Base-by-base conservation (phyloP, 2,888 invertebrate species). In the Gibbula magus region DNA sequence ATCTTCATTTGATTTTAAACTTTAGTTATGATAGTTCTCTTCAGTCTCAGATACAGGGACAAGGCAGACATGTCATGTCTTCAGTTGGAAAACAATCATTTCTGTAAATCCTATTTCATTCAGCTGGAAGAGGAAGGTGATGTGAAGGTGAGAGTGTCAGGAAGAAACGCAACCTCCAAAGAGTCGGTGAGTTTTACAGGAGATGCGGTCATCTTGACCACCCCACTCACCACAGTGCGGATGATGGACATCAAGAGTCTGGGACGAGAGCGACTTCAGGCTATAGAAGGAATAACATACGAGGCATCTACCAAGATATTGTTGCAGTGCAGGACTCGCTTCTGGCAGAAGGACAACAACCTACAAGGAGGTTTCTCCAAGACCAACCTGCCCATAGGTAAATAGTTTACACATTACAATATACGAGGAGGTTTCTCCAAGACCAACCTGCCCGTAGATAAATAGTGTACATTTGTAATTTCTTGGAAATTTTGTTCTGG, bases 141-240 rank as follows among this genome's bases (percentile, higher is more conserved):
- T 18, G 35, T 2, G 35, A 70, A 39, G 5, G 81, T 80, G 20
- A 77, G 20, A 13, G 83, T 83, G 0, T 61, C 18, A 0, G 82
- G 80, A 8, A 20, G 52, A 4, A 83, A 84, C 52, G 61, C 7
- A 1, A 45, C 52, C 16, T 81, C 81, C 16, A 78, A 81, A 4
- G 45, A 82, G 18, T 20, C 18, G 13, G 22, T 54, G 13, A 20
- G 13, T 0, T 78, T 66, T 51, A 13, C 4, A 10, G 83, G 82
- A 5, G 83, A 85, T 78, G 83, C 83, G 13, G 84, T 83, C 2
- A 78, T 85, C 52, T 5, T 85, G 10, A 83, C 85, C 7, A 67
- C 81, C 0, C 82, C 85, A 13, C 67, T 85, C 8, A 52, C 78
- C 0, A 80, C 84, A 45, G 61, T 85, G 8, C 77, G 85, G 7